phyloP scores from a whole-genome alignment of 37 sponge, comb jelly and placozoan species.

The Cladorhizidae sp. region DNA sequence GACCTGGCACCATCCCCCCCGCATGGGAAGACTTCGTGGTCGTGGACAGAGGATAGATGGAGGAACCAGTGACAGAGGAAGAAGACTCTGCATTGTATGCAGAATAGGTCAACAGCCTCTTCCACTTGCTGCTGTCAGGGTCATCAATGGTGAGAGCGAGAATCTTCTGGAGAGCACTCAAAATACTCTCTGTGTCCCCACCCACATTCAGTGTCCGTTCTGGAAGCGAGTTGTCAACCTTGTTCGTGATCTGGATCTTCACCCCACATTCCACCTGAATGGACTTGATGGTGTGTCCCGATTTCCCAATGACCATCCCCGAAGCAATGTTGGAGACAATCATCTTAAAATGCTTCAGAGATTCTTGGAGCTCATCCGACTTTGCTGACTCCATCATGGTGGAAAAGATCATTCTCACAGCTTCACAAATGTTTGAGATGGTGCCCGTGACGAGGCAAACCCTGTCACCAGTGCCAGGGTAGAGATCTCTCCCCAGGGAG shows the following conservation, averaged over 20 bases:
- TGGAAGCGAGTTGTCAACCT: constrained; percentile 63
- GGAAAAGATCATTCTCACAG: constrained; percentile 35
- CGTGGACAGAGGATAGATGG: not conserved
- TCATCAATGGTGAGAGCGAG: constrained; percentile 55
- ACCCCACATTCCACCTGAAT: constrained; percentile 78
- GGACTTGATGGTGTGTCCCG: constrained; percentile 81
- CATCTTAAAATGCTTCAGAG: constrained; percentile 60
- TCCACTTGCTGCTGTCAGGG: constrained; percentile 62
- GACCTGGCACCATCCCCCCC: not conserved
- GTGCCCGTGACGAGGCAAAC: constrained; percentile 75
- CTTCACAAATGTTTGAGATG: constrained; percentile 42
- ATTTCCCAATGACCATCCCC: constrained; percentile 94
- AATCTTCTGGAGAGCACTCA: constrained; percentile 46
- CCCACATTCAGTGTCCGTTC: constrained; percentile 78
- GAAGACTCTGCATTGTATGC: too few relatives aligned
- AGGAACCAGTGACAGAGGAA: not conserved
- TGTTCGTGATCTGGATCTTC: constrained; percentile 80
- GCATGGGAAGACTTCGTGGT: not conserved
- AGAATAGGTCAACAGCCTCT: constrained; percentile 41
- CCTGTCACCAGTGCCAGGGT: constrained; percentile 85
- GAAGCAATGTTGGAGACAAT: constrained; percentile 89
- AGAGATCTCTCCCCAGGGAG: constrained; percentile 78
- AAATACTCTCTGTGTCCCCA: constrained; percentile 49
- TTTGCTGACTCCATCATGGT: constrained; percentile 32
- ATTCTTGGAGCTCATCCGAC: constrained; percentile 27